These are phyloP conservation scores for Hippoglossus hippoglossus DNA, from an alignment of 2,797 vertebrate genomes.

Conservation along the genomic window DNA sequence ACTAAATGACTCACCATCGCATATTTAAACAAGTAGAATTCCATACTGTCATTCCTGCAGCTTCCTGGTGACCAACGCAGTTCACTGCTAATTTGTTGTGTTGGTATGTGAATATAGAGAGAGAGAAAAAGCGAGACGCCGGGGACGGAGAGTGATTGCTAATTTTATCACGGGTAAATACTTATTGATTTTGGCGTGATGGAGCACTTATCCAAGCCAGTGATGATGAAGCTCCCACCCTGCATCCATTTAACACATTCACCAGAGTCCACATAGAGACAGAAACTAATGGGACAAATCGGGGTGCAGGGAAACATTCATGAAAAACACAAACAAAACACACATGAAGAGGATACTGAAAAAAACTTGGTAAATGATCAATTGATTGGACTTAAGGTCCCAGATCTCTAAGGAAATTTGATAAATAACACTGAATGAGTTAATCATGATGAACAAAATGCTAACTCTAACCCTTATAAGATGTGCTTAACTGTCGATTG, in stretches of 20 bases:
- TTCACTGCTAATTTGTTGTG: slow-evolving; percentile 9
- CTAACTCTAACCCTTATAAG: no score
- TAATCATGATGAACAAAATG: no score
- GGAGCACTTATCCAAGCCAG: slow-evolving; percentile 43
- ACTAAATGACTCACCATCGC: not conserved
- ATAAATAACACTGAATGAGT: no score
- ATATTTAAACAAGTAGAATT: slow-evolving; percentile 2
- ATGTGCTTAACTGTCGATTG: no score
- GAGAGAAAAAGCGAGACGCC: not conserved
- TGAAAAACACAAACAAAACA: no score
- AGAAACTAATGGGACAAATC: slow-evolving; percentile 9
- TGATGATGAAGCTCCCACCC: slow-evolving; percentile 32
- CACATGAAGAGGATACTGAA: no score
- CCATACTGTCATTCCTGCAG: not conserved
- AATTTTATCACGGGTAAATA: slow-evolving; percentile 60
- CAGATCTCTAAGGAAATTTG: no score
- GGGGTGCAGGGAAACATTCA: not conserved
- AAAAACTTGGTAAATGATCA: no score
- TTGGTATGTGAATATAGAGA: slow-evolving; percentile 24
- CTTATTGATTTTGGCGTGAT: slow-evolving; percentile 63
- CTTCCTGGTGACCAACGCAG: slow-evolving; percentile 10
- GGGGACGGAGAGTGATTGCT: slow-evolving; percentile 42
- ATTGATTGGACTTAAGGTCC: no score
- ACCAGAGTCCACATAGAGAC: slow-evolving; percentile 1
- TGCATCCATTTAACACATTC: slow-evolving; percentile 30